Percentiles rank a stretch among this genome's conserved stretches.
These are phyloP conservation scores for Griposia aprilina DNA, from an alignment of 2,888 invertebrate species.

Conservation along the genomic window DNA sequence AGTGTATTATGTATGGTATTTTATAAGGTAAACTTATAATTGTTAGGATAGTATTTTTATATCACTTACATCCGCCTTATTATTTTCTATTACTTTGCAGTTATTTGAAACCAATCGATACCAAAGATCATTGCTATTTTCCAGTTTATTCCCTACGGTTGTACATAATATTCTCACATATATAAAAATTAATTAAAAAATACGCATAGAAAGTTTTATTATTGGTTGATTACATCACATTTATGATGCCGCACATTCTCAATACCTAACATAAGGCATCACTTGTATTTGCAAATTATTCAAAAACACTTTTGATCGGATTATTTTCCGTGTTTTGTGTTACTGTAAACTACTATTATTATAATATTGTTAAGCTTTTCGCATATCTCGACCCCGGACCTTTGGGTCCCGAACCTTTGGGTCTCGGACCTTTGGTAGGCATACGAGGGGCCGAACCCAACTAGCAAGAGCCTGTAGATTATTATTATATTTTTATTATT, in stretches of 20 bases:
- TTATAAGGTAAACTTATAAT: not conserved
- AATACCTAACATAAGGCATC: not conserved
- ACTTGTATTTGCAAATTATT: not conserved
- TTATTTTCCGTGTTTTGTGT: not conserved
- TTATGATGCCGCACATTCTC: not conserved
- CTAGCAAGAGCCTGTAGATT: not conserved
- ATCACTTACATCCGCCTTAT: not conserved
- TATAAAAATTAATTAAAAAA: not conserved
- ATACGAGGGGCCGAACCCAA: not conserved
- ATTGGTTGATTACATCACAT: not conserved
- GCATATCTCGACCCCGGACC: not conserved
- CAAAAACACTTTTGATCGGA: not conserved
- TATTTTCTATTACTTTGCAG: not conserved
- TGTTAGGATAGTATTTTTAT: not conserved
- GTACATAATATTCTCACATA: not conserved
- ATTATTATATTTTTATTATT: not conserved
- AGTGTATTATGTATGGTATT: not conserved
- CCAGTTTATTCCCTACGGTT: not conserved
- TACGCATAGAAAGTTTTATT: not conserved
- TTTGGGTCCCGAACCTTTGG: no score
- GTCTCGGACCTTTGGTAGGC: no score
- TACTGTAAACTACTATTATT: not conserved
- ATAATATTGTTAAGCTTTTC: not conserved
- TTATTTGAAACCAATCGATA: not conserved
- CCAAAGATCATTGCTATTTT: conserved; percentile 7